These are phyloP conservation scores for Acrobasis consociella DNA, from an alignment of 2,888 invertebrate species.

Conservation along the genomic window DNA sequence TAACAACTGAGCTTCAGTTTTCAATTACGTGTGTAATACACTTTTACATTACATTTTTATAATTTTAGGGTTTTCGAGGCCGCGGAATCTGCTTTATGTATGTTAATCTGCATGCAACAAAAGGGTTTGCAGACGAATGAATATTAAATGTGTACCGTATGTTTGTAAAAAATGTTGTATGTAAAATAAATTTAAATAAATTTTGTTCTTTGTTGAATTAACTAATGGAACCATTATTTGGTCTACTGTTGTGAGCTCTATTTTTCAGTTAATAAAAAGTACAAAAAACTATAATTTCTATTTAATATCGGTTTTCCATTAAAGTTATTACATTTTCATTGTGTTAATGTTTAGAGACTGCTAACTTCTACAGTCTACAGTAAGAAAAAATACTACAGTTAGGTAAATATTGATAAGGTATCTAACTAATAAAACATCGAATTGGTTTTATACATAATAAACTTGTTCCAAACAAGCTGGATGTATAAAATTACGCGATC, in stretches of 20 bases:
- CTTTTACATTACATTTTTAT: no score
- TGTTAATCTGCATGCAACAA: neutral
- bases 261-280: no score
- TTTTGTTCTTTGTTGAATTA: no score
- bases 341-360: neutral
- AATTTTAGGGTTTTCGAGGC: neutral
- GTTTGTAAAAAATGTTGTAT: neutral
- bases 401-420: neutral
- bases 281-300: no score
- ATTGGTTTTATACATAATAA: neutral
- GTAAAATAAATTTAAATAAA: neutral
- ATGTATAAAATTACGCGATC: conserved; percentile 6
- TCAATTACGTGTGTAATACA: no score
- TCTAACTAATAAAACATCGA: neutral
- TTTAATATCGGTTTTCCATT: no score
- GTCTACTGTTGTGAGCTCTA: no score
- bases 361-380: no score
- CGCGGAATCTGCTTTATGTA: neutral
- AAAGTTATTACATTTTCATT: no score
- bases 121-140: neutral
- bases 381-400: no score
- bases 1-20: no score
- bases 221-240: no score
- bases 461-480: neutral
- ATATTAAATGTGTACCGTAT: neutral